These are phyloP conservation scores for Nemopilema nomurai DNA, from an alignment of 30 jellyfish, hydroid and myxozoan species.

Conservation along the genomic window DNA sequence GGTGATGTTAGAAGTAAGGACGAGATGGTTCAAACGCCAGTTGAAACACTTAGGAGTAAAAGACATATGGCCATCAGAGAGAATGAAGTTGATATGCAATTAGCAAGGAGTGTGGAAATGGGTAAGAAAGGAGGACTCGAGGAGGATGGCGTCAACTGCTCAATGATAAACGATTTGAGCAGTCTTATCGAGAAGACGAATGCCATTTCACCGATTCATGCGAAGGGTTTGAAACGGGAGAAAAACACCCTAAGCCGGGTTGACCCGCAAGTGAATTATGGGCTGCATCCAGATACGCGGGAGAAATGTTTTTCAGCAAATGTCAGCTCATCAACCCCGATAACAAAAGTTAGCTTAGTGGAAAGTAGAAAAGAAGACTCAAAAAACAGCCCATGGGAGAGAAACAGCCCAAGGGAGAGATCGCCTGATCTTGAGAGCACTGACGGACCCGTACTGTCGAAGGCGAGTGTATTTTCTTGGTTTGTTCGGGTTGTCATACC, in stretches of 20 bases:
- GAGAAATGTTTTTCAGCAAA: slow-evolving; percentile 2
- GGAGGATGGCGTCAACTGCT: background rate
- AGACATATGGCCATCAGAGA: background rate
- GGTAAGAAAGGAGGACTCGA: background rate
- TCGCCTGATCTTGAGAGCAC: background rate
- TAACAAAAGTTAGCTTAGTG: background rate
- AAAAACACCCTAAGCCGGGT: background rate
- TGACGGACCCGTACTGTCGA: background rate
- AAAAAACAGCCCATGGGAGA: background rate
- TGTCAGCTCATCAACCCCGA: slow-evolving; percentile 34
- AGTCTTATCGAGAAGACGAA: slow-evolving; percentile 30
- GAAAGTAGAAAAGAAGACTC: background rate
- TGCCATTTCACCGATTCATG: slow-evolving; percentile 34
- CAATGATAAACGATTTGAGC: background rate
- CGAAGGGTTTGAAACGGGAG: background rate
- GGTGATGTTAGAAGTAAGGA: background rate
- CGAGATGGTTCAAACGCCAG: background rate
- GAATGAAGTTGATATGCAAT: background rate
- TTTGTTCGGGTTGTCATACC: background rate
- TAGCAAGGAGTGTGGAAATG: too few species aligned
- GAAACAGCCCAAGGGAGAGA: background rate
- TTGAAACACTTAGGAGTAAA: background rate
- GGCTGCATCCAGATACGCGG: background rate
- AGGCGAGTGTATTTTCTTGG: background rate
- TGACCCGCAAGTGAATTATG: background rate